phyloP scores from a whole-genome alignment of 2,797 vertebrate species.

The Gallinago nigripennis region DNA sequence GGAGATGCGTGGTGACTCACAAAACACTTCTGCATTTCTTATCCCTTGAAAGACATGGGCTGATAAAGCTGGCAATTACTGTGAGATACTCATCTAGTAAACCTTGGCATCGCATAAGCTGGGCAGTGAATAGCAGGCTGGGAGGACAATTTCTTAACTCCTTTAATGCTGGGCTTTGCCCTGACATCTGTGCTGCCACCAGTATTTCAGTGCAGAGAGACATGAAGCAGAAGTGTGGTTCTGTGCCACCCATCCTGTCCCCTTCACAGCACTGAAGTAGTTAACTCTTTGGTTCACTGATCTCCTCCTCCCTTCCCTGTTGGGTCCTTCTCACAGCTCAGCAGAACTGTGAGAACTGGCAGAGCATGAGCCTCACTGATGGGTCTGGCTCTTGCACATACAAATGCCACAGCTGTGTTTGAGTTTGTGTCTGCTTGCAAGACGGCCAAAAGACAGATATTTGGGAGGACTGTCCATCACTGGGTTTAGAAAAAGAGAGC shows the following conservation, averaged over 20 bases:
- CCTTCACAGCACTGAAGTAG: not conserved
- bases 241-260: not conserved
- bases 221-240: not conserved
- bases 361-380: not conserved
- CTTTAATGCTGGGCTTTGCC: not conserved
- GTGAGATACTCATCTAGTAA: not conserved
- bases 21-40: not conserved
- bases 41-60: not conserved
- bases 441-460: not conserved
- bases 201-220: not conserved
- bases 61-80: constrained; percentile 4
- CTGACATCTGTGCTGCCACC: not conserved
- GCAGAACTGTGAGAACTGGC: not conserved
- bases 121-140: not conserved
- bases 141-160: not conserved
- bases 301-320: not conserved
- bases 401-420: not conserved
- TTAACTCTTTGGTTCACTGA: fast-evolving
- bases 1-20: not conserved
- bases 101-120: not conserved
- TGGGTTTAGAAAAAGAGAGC: not conserved
- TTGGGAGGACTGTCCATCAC: not conserved
- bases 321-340: not conserved
- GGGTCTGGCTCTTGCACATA: not conserved
- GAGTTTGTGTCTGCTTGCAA: not conserved